These are phyloP conservation scores for Aptenodytes patagonicus DNA, from an alignment of 2,113 vertebrate genomes.

Conservation along the genomic window DNA sequence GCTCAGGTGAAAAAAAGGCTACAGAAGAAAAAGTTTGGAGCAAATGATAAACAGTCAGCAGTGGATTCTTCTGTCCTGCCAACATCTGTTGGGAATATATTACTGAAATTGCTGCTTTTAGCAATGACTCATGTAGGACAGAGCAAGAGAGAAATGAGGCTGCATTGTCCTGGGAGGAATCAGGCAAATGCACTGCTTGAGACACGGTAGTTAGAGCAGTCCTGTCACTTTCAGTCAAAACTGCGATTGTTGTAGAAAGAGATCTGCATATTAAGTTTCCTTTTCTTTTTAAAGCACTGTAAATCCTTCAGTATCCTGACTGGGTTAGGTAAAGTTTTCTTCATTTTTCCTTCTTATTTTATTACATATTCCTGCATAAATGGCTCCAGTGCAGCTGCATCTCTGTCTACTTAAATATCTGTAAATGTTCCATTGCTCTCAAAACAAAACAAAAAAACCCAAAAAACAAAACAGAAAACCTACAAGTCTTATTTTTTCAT, in stretches of 20 bases:
- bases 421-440: background rate
- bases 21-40: background rate
- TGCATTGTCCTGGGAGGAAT: background rate
- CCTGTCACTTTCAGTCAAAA: background rate
- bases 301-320: background rate
- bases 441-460: background rate
- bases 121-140: background rate
- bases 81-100: background rate
- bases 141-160: background rate
- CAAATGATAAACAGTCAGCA: background rate
- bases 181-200: background rate
- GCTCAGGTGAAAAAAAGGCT: background rate
- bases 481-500: background rate
- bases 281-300: background rate
- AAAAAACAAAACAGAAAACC: background rate
- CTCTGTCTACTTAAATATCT: background rate
- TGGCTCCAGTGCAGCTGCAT: background rate
- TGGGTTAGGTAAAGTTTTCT: background rate
- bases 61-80: background rate
- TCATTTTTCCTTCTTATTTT: background rate
- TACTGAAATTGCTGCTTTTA: background rate
- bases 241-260: background rate
- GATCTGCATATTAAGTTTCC: background rate
- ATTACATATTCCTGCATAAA: background rate
- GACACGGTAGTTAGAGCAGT: background rate